Conservation (phyloP, 2,113 vertebrate species). For the Cyprinodon brontotheroides region DNA sequence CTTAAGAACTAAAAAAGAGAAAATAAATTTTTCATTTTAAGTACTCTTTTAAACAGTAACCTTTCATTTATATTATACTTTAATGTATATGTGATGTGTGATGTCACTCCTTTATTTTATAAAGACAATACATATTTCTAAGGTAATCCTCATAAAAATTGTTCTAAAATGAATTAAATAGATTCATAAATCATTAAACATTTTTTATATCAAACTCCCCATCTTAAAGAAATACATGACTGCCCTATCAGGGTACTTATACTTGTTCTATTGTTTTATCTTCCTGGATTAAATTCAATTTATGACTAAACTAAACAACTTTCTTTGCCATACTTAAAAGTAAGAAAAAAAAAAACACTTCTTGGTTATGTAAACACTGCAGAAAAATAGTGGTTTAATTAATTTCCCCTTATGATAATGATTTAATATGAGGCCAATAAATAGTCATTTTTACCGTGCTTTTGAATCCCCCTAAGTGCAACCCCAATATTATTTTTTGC, state of each 20-base stretch:
- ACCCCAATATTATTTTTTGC: constrained; percentile 73
- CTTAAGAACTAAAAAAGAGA: too few species aligned
- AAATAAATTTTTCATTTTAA: too few species aligned
- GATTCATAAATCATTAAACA: not conserved
- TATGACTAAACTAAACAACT: constrained; percentile 50
- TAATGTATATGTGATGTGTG: too few species aligned
- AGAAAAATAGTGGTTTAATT: constrained; percentile 80
- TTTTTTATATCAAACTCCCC: not conserved
- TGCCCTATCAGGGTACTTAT: not conserved
- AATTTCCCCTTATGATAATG: constrained; percentile 78
- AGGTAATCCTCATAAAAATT: not conserved
- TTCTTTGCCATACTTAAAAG: constrained; percentile 17
- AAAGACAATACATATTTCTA: too few species aligned
- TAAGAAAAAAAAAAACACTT: constrained; percentile 42
- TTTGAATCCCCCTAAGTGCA: constrained; percentile 39
- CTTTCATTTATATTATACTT: too few species aligned
- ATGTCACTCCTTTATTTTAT: too few species aligned
- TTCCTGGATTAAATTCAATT: constrained; percentile 6
- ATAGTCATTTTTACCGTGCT: constrained; percentile 56
- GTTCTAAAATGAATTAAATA: not conserved
- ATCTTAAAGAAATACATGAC: not conserved
- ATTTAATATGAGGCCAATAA: constrained; percentile 74
- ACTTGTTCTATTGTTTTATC: not conserved
- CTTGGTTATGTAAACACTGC: constrained; percentile 71
- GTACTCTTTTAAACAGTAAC: too few species aligned